phyloP scores from a whole-genome alignment of 2,797 vertebrate species.

The Erethizon dorsatum region DNA sequence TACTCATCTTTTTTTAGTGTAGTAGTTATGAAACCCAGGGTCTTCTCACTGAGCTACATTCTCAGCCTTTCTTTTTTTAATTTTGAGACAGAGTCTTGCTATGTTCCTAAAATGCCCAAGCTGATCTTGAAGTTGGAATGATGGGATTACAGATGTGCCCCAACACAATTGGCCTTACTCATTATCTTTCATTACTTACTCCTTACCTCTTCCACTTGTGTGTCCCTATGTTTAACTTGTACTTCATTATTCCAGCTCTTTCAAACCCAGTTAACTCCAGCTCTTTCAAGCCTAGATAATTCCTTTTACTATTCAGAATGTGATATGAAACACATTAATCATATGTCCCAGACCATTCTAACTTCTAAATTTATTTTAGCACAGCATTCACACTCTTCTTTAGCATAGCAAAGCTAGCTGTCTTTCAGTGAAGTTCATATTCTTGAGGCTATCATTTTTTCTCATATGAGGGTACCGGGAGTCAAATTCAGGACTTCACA shows the following conservation, averaged over 20 bases:
- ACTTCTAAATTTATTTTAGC: neutral
- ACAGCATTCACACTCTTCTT: neutral
- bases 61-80: too few species aligned
- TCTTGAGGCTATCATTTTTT: neutral
- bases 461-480: too few species aligned
- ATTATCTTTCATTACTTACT: neutral
- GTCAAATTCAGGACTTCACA: too few species aligned
- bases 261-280: neutral
- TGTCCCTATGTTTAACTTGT: neutral
- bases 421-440: constrained; percentile 21
- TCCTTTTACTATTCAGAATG: constrained; percentile 16
- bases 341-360: neutral
- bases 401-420: neutral
- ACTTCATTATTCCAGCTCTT: neutral
- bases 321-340: neutral
- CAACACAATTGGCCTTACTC: neutral
- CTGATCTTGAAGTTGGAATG: neutral
- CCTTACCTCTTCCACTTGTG: neutral
- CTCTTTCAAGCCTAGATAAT: neutral
- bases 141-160: neutral
- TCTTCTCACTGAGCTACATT: too few species aligned
- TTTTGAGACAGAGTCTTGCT: neutral
- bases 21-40: too few species aligned
- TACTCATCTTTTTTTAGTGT: too few species aligned
- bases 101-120: neutral